Percentiles rank a stretch among this genome's conserved stretches.
Evolutionary conservation across 1,140 invertebrate genomes (phyloP).

Genomic region (Zaprionus capensis): DNA sequence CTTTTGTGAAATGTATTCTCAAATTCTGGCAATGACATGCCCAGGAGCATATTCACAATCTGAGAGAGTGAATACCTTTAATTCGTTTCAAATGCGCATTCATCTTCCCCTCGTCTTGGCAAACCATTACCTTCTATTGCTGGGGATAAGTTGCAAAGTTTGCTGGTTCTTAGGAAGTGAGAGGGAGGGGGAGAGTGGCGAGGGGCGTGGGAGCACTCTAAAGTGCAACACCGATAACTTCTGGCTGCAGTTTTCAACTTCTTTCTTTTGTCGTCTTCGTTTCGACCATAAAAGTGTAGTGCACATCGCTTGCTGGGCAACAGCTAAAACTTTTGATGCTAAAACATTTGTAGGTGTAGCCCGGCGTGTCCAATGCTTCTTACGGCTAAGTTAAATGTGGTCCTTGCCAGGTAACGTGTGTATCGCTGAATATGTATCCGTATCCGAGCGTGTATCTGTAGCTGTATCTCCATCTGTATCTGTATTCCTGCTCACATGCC

Average conservation of each 20-base stretch:
- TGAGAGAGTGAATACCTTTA: not conserved
- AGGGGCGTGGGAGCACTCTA: slow-evolving; percentile 46
- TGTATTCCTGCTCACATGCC: slow-evolving; percentile 16
- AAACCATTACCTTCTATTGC: slow-evolving; percentile 62
- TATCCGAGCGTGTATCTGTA: not conserved
- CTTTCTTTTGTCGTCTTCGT: slow-evolving; percentile 37
- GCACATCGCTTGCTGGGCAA: slow-evolving; percentile 12
- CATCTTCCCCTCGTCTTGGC: not conserved
- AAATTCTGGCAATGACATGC: no score
- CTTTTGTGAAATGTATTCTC: not conserved
- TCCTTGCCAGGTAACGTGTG: slow-evolving; percentile 29
- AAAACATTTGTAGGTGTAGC: slow-evolving; percentile 73
- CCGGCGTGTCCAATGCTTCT: slow-evolving; percentile 60
- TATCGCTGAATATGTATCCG: slow-evolving; percentile 33
- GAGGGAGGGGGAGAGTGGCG: not conserved
- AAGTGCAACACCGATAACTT: slow-evolving; percentile 77
- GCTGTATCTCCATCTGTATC: not conserved
- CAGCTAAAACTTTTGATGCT: slow-evolving; percentile 64
- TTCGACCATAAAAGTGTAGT: slow-evolving; percentile 41
- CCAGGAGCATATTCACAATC: not conserved
- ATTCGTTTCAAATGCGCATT: not conserved
- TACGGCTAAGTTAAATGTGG: slow-evolving; percentile 43
- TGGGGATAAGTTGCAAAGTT: slow-evolving; percentile 47
- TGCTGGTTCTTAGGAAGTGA: slow-evolving; percentile 9
- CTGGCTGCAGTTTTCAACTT: slow-evolving; percentile 54